These are phyloP conservation scores for Drosophila sturtevanti DNA, from an alignment of 1,140 invertebrate species.

Conservation along the genomic window DNA sequence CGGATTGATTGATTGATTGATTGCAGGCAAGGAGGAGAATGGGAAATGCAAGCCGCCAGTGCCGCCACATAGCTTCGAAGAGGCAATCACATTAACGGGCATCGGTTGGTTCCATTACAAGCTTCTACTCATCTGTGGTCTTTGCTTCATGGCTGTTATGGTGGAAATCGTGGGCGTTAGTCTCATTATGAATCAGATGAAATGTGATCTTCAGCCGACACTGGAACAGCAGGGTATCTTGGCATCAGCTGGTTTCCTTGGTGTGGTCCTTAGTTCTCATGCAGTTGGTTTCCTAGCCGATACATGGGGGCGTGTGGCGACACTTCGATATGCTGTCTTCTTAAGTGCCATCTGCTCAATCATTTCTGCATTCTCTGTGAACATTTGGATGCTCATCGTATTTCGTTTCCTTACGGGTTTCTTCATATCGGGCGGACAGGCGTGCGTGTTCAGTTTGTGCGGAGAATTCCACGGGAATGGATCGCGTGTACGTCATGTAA, in stretches of 20 bases:
- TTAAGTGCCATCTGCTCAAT: slow-evolving; percentile 87
- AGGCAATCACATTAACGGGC: slow-evolving; percentile 64
- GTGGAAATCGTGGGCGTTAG: slow-evolving; percentile 74
- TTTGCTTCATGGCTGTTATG: slow-evolving; percentile 78
- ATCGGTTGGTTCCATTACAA: slow-evolving; percentile 69
- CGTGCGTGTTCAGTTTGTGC: slow-evolving; percentile 87
- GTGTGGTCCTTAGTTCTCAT: slow-evolving; percentile 85
- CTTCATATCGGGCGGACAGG: slow-evolving; percentile 87
- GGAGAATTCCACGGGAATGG: slow-evolving; percentile 86
- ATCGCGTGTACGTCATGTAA: slow-evolving; percentile 81
- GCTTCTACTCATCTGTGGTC: slow-evolving; percentile 66
- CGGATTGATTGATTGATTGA: not conserved
- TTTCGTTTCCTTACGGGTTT: slow-evolving; percentile 89
- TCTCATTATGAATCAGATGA: slow-evolving; percentile 70
- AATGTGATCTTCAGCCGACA: slow-evolving; percentile 86
- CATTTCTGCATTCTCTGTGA: slow-evolving; percentile 87
- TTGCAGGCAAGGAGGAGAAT: slow-evolving; percentile 17
- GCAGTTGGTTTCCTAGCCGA: slow-evolving; percentile 93
- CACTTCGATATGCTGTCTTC: slow-evolving; percentile 87
- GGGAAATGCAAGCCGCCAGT: slow-evolving; percentile 29
- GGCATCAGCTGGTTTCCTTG: slow-evolving; percentile 87
- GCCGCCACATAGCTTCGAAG: slow-evolving; percentile 84
- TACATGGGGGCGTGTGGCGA: slow-evolving; percentile 87
- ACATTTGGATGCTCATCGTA: slow-evolving; percentile 87
- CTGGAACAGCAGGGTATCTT: slow-evolving; percentile 86